Conservation (phyloP, 1,140 invertebrate genomes). For the Lethocerus indicus region DNA sequence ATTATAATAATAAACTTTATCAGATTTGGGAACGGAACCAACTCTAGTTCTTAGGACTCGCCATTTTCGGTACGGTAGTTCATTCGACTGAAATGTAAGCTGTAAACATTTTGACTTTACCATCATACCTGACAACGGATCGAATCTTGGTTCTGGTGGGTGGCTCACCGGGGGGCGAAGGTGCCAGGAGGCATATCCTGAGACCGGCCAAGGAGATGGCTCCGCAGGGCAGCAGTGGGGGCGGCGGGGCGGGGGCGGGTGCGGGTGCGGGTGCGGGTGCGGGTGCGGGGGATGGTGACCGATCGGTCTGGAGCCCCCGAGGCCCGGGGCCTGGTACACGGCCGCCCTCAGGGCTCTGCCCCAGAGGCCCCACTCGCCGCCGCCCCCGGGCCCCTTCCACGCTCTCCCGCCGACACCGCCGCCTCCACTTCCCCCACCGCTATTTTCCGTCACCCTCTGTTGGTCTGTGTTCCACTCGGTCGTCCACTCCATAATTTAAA, state of each 20-base stretch:
- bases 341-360: not conserved
- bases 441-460: not conserved
- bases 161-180: not conserved
- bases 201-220: conserved; percentile 25
- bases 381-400: not conserved
- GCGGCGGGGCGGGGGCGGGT: not conserved
- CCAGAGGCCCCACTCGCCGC: conserved; percentile 3
- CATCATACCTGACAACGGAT: conserved; percentile 40
- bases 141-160: conserved; percentile 22
- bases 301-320: no score
- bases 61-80: no score
- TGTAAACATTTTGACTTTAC: no score
- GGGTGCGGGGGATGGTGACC: not conserved
- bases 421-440: not conserved
- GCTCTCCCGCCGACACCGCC: not conserved
- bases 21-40: no score
- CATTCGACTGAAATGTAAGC: no score
- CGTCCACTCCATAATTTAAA: no score
- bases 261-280: no score
- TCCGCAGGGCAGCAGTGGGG: conserved; percentile 22
- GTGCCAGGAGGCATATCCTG: conserved; percentile 32
- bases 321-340: no score
- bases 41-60: no score
- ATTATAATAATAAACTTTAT: no score
- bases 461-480: no score